Conservation (phyloP, 2,888 invertebrate genomes). For the Eurois occulta region DNA sequence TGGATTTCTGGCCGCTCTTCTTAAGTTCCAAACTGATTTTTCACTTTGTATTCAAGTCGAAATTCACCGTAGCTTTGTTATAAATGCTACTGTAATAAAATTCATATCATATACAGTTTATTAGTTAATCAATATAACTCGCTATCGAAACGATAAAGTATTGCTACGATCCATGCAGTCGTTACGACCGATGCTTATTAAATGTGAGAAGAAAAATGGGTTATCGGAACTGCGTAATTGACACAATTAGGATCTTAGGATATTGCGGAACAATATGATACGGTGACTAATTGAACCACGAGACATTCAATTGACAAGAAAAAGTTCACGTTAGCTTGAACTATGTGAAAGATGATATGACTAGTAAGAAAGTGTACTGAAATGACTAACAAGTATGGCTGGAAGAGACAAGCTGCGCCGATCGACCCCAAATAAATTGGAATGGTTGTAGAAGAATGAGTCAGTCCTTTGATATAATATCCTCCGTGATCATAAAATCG, state of each 20-base stretch:
- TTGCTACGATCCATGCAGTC: neutral
- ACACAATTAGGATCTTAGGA: slow-evolving; percentile 16
- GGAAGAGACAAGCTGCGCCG: neutral
- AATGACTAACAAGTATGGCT: neutral
- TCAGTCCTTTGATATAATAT: slow-evolving; percentile 15
- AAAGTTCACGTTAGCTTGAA: neutral
- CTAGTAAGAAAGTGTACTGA: neutral
- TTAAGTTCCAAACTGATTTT: neutral
- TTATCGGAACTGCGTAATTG: slow-evolving; percentile 23
- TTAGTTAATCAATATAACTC: slow-evolving; percentile 20
- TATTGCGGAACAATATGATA: slow-evolving; percentile 13
- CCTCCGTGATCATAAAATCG: slow-evolving; percentile 12
- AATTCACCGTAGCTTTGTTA: slow-evolving; percentile 25
- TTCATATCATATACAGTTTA: slow-evolving; percentile 3
- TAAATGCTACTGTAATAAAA: neutral
- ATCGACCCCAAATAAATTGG: neutral
- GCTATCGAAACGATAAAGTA: slow-evolving; percentile 3
- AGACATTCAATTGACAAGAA: slow-evolving; percentile 1
- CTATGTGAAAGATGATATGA: neutral
- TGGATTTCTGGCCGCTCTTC: neutral
- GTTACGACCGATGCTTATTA: slow-evolving; percentile 7
- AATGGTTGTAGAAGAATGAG: neutral
- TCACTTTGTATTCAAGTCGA: neutral
- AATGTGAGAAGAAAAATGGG: slow-evolving; percentile 12
- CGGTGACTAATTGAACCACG: neutral